Evolutionary conservation across 2,113 vertebrate species (phyloP).

Genomic region (Plestiodon gilberti): DNA sequence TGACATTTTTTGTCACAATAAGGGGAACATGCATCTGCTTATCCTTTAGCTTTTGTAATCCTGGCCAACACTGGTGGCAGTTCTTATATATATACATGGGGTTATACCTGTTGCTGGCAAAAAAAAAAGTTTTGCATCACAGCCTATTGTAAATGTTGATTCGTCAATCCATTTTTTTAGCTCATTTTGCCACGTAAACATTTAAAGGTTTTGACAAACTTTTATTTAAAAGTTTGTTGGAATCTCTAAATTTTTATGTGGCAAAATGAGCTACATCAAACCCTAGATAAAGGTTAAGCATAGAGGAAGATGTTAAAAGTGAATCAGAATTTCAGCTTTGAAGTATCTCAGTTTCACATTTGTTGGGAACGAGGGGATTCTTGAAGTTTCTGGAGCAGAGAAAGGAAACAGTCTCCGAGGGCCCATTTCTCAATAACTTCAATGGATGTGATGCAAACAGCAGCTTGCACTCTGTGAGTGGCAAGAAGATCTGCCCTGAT

Average conservation of each 20-base stretch:
- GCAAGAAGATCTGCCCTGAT: neutral
- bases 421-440: neutral
- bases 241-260: neutral
- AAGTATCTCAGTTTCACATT: neutral
- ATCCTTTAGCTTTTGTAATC: neutral
- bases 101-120: neutral
- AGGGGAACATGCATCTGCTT: neutral
- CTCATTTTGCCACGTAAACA: no score
- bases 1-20: neutral
- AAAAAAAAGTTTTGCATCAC: neutral
- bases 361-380: neutral
- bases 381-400: neutral
- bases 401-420: neutral
- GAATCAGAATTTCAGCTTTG: neutral
- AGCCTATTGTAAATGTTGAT: slow-evolving; percentile 14
- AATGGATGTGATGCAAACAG: neutral
- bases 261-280: neutral
- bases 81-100: neutral
- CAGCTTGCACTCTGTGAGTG: neutral
- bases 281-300: neutral
- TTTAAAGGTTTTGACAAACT: no score
- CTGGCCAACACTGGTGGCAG: neutral
- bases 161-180: neutral
- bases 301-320: neutral
- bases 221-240: neutral